These are phyloP conservation scores for Lepeophtheirus nordmannii DNA, from an alignment of 2,888 invertebrate genomes.

Conservation along the genomic window DNA sequence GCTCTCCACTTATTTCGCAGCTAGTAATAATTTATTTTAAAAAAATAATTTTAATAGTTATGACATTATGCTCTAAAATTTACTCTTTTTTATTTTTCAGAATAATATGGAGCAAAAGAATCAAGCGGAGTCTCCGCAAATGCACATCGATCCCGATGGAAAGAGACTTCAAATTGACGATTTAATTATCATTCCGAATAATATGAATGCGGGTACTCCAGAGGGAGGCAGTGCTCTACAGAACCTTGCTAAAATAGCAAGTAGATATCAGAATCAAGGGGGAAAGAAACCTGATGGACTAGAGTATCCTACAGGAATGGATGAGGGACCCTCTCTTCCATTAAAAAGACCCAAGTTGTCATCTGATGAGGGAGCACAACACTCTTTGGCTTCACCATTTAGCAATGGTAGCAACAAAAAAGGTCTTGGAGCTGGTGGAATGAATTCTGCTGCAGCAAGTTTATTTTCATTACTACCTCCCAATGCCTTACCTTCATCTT, in stretches of 20 bases:
- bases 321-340: background rate
- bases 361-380: background rate
- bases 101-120: too few relatives aligned
- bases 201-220: background rate
- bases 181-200: constrained; percentile 24
- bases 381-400: background rate
- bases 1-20: background rate
- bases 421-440: background rate
- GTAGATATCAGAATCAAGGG: constrained; percentile 16
- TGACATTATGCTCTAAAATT: too few relatives aligned
- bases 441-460: background rate
- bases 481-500: background rate
- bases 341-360: background rate
- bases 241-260: constrained; percentile 24
- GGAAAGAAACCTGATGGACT: background rate
- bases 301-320: background rate
- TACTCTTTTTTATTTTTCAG: too few relatives aligned
- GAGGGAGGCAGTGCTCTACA: constrained; percentile 22
- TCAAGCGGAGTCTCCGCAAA: background rate
- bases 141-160: constrained; percentile 14
- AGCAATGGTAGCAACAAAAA: background rate
- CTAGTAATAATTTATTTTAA: too few relatives aligned
- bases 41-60: too few relatives aligned
- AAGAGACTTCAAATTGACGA: constrained; percentile 22
- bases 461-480: constrained; percentile 16